Base-by-base conservation (phyloP, 2,888 invertebrate genomes). In the Eristalinus sepulchralis region DNA sequence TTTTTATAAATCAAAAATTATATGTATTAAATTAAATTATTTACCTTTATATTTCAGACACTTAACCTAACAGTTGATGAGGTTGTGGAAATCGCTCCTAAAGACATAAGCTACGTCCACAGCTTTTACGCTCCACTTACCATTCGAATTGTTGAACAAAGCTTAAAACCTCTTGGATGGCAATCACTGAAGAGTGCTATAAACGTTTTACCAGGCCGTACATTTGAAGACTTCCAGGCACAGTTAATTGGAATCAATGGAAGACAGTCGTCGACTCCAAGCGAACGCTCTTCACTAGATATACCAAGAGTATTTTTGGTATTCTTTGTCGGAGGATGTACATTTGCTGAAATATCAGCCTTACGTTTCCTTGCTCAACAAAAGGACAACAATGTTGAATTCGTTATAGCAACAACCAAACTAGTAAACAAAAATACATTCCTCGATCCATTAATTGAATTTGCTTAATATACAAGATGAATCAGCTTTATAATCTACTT, bases 311-410 rank as follows among this genome's bases (percentile, higher is more conserved):
- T 98, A 2, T 95, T 98, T 9, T 93, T 99, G 0, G 97, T 99
- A 0, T 98, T 98, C 92, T 98, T 99, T 91, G 95, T 99, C 17
- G 99, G 99, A 4, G 99, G 99, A 0, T 97, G 98, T 91, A 99
- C 99, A 0, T 98, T 96, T 93, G 97, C 98, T 1, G 99, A 99
- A 93, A 96, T 97, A 89, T 96, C 96, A 0, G 96, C 96, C 0
- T 90, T 97, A 10, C 93, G 96, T 81, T 96, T 95, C 89, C 93
- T 96, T 22, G 95, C 96, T 11, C 96, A 96, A 88, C 95, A 96
- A 90, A 96, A 96, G 90, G 96, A 96, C 83, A 95, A 96, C 6
- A 96, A 96, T 89, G 97, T 97, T 0, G 98, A 98, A 91, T 98
- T 97, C 91, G 95, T 98, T 9, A 95, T 98, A 88, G 96, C 97